phyloP scores from a whole-genome alignment of 2,113 vertebrate genomes.

The Ibidorhyncha struthersii region DNA sequence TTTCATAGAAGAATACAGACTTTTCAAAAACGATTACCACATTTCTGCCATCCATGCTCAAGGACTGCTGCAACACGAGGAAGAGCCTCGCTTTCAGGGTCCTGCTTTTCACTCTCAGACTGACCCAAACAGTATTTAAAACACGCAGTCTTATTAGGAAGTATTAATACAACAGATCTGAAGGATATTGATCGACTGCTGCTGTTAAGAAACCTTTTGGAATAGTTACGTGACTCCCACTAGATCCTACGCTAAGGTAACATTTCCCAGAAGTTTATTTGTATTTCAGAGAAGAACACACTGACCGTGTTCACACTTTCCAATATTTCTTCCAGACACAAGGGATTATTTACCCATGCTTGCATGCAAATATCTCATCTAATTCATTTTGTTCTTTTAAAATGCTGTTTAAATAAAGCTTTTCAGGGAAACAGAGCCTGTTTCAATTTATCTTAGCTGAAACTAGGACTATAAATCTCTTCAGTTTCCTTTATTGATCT shows the following conservation, averaged over 20 bases:
- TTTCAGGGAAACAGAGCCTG: slow-evolving; percentile 10
- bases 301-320: slow-evolving; percentile 24
- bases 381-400: slow-evolving; percentile 57
- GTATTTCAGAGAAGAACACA: slow-evolving; percentile 13
- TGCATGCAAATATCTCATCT: slow-evolving; percentile 54
- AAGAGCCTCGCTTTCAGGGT: not conserved
- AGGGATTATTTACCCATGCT: slow-evolving; percentile 34
- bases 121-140: not conserved
- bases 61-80: not conserved
- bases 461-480: slow-evolving; percentile 61
- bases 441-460: slow-evolving; percentile 61
- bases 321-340: slow-evolving; percentile 48
- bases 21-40: not conserved
- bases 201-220: not conserved
- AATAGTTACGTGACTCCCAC: not conserved
- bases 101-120: not conserved
- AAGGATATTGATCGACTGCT: not conserved
- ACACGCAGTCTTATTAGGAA: not conserved
- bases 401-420: slow-evolving; percentile 59
- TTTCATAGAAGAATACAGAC: not conserved
- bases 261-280: slow-evolving; percentile 8
- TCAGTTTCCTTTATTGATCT: slow-evolving; percentile 67
- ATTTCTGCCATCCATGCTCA: not conserved
- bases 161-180: not conserved
- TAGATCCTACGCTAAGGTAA: not conserved